Percentiles rank a stretch among this genome's conserved stretches.
Evolutionary conservation across 2,888 invertebrate genomes (phyloP).

Genomic region (Boloria selene): DNA sequence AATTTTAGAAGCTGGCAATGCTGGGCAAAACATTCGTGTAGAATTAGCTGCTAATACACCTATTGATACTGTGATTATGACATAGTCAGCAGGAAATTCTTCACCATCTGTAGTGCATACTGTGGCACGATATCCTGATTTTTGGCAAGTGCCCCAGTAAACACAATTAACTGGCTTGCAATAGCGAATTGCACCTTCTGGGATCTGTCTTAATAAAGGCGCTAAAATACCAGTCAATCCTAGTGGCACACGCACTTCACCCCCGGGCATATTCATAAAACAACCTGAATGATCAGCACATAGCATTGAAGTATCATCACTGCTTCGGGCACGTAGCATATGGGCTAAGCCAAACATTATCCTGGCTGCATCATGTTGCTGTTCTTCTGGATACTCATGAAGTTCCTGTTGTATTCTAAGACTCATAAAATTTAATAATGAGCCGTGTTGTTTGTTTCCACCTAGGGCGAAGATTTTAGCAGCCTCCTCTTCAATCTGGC

Average conservation of each 20-base stretch:
- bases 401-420: constrained; percentile 86
- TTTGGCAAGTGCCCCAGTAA: constrained; percentile 84
- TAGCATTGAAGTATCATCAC: constrained; percentile 82
- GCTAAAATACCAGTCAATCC: constrained; percentile 85
- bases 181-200: constrained; percentile 83
- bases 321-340: constrained; percentile 83
- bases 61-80: constrained; percentile 89
- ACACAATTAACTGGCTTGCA: constrained; percentile 87
- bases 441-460: constrained; percentile 83
- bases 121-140: constrained; percentile 70
- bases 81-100: constrained; percentile 88
- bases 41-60: constrained; percentile 87
- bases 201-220: constrained; percentile 85
- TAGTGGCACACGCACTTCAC: constrained; percentile 83
- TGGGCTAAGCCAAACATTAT: constrained; percentile 86
- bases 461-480: constrained; percentile 83
- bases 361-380: constrained; percentile 85
- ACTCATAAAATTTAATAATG: constrained; percentile 84
- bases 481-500: constrained; percentile 86
- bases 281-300: constrained; percentile 67
- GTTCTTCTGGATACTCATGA: constrained; percentile 85
- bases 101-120: constrained; percentile 87
- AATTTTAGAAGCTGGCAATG: constrained; percentile 86
- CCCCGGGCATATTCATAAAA: constrained; percentile 81
- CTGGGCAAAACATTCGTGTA: constrained; percentile 86